Evolutionary conservation across 2,113 vertebrate genomes (phyloP), one percentile per base, ranked within the genome.

Genomic region (Ifrita kowaldi): DNA sequence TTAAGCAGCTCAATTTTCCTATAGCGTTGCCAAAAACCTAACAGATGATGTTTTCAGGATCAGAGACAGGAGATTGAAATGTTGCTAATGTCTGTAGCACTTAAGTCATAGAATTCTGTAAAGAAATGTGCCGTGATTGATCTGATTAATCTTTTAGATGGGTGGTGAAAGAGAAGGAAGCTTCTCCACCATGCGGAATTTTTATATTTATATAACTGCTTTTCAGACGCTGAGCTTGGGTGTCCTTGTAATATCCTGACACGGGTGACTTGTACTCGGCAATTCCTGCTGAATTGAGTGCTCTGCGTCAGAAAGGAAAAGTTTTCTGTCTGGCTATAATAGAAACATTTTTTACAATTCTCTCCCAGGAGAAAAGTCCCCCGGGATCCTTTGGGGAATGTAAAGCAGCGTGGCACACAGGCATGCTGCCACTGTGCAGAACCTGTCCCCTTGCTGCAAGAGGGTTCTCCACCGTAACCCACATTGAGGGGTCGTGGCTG

Each of bases 21-120:
- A 47, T 24, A 80, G 30, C 6, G 0, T 86, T 93, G 90, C 93
- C 92, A 96, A 70, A 95, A 93, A 33, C 35, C 57, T 86, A 93
- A 83, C 87, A 94, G 94, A 95, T 81, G 84, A 97, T 92, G 90
- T 84, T 96, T 93, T 83, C 82, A 95, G 91, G 47, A 95, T 97
- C 89, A 88, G 90, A 96, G 94, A 97, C 89, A 89, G 83, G 87
- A 96, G 92, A 96, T 90, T 96, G 95, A 89, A 97, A 84, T 93
- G 91, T 90, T 94, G 83, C 73, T 96, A 93, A 96, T 95, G 92
- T 89, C 95, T 97, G 56, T 63, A 97, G 93, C 94, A 85, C 88
- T 94, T 90, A 90, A 94, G 86, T 96, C 90, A 87, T 74, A 90
- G 95, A 92, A 89, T 93, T 92, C 93, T 94, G 56, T 94, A 95